Percentiles rank a stretch among this genome's conserved stretches.
These are phyloP conservation scores for Geophilus truncorum DNA, from an alignment of 2,888 invertebrate species.

Conservation along the genomic window DNA sequence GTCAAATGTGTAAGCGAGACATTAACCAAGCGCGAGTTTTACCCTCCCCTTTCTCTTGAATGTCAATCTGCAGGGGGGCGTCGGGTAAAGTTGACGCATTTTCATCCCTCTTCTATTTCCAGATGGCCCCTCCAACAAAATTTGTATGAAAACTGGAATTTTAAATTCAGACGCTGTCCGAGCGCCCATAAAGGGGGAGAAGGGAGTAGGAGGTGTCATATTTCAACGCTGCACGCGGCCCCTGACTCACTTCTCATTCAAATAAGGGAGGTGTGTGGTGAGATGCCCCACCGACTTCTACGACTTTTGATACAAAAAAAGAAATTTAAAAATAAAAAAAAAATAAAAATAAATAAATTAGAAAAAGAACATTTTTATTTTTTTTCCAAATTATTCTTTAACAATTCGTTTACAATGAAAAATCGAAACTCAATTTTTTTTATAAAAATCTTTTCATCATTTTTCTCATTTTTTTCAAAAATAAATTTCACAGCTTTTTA, in stretches of 20 bases:
- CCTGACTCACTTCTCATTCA: constrained; percentile 13
- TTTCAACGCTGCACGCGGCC: constrained; percentile 20
- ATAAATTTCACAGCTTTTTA: neutral
- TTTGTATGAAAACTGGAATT: constrained; percentile 33
- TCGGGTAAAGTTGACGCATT: constrained; percentile 7
- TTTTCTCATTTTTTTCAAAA: neutral
- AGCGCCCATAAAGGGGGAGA: constrained; percentile 14
- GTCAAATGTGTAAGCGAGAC: neutral
- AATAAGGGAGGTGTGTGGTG: neutral
- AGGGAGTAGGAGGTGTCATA: neutral
- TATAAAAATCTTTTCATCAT: too few relatives aligned
- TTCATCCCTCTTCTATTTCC: constrained; percentile 15
- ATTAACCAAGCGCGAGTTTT: neutral
- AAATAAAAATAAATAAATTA: neutral
- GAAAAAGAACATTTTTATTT: neutral
- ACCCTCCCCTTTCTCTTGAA: neutral
- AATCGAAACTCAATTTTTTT: too few relatives aligned
- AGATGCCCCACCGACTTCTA: neutral
- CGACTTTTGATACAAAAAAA: constrained; percentile 6
- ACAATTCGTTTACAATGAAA: neutral
- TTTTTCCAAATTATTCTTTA: neutral
- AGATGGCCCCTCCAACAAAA: constrained; percentile 22
- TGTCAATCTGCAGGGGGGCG: constrained; percentile 16
- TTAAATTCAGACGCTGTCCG: constrained; percentile 28
- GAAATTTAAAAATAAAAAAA: neutral